Evolutionary conservation across 2,888 invertebrate species (phyloP).

Genomic region (Platerodrilus igneus): DNA sequence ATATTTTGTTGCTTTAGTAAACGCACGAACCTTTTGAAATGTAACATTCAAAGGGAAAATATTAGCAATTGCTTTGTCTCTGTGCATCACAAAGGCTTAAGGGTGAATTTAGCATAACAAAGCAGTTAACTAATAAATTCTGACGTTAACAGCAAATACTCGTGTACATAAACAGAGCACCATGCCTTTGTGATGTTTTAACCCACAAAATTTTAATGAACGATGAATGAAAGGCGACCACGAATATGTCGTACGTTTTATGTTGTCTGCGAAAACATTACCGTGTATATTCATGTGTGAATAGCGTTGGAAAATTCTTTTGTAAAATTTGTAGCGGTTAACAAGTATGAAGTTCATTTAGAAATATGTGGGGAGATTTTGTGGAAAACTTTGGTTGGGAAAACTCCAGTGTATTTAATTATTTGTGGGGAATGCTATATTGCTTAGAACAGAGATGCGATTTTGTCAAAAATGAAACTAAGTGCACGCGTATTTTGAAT

Average conservation of each 20-base stretch:
- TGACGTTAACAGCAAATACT: conserved; percentile 22
- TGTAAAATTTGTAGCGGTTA: too few species aligned
- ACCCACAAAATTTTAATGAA: conserved; percentile 22
- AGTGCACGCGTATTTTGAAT: too few species aligned
- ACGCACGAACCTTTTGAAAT: conserved; percentile 7
- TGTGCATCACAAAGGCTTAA: conserved; percentile 17
- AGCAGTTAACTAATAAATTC: conserved; percentile 31
- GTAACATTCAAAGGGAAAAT: conserved; percentile 15
- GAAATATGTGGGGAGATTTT: too few species aligned
- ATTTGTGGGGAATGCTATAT: too few species aligned
- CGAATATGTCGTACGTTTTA: conserved; percentile 16
- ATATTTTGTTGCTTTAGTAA: conserved; percentile 1
- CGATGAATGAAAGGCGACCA: conserved; percentile 18
- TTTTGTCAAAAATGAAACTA: too few species aligned
- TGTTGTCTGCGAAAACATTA: too few species aligned
- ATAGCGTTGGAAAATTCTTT: too few species aligned
- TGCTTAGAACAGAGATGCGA: too few species aligned
- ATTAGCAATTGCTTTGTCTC: conserved; percentile 15
- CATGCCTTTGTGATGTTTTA: conserved; percentile 22
- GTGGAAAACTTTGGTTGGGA: too few species aligned
- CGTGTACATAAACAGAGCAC: conserved; percentile 20
- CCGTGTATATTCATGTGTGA: too few species aligned
- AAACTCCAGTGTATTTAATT: too few species aligned
- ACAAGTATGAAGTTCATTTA: too few species aligned
- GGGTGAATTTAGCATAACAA: conserved; percentile 30